A percentile compares a stretch with the other conserved stretches of the same genome.
Evolutionary conservation across 1,140 invertebrate species (phyloP).

Genomic region (Prorops nasuta): DNA sequence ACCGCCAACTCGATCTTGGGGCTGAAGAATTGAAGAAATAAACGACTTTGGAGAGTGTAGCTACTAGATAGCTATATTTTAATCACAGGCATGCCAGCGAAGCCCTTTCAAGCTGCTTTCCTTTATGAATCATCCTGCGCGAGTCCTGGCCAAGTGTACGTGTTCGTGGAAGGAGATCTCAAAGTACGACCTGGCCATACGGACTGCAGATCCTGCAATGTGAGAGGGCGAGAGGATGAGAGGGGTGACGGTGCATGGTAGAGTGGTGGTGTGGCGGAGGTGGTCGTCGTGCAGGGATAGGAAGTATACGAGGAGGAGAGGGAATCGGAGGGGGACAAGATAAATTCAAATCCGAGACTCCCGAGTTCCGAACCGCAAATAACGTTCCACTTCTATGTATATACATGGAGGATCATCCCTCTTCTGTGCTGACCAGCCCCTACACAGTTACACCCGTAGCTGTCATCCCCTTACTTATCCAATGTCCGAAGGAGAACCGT

Average conservation of each 20-base stretch:
- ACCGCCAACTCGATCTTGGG: no score
- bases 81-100: no score
- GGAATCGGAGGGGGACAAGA: constrained; percentile 32
- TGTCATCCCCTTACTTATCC: constrained; percentile 46
- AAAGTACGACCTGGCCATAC: constrained; percentile 22
- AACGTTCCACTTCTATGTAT: constrained; percentile 43
- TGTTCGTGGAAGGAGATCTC: constrained; percentile 21
- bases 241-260: no score
- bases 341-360: constrained; percentile 50
- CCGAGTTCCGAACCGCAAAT: constrained; percentile 45
- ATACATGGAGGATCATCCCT: constrained; percentile 47
- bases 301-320: constrained; percentile 12
- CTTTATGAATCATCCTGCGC: constrained; percentile 28
- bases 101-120: no score
- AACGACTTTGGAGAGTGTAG: no score
- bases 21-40: no score
- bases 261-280: no score
- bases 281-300: no score
- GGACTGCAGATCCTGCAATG: constrained; percentile 15
- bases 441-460: constrained; percentile 30
- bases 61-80: no score
- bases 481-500: constrained; percentile 26
- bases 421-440: constrained; percentile 43
- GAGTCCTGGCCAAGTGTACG: background rate
- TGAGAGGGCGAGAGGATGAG: background rate